Conservation (phyloP, 2,888 invertebrate genomes). For the Philereme vetulata region DNA sequence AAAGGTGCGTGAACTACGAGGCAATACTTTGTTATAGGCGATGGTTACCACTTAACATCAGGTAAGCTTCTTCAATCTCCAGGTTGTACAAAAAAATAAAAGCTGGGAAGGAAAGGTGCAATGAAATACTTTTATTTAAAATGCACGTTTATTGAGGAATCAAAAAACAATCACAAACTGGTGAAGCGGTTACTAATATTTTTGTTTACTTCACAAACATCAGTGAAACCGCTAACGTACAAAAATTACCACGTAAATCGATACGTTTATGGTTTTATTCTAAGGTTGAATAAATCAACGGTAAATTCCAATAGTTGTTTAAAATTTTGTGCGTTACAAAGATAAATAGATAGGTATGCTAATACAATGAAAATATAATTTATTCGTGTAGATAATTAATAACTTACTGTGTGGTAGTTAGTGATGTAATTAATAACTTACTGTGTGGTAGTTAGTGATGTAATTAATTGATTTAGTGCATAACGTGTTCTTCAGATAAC, state of each 20-base stretch:
- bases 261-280: neutral
- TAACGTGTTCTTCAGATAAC: slow-evolving; percentile 18
- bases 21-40: too few relatives aligned
- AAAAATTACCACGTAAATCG: slow-evolving; percentile 1
- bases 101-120: neutral
- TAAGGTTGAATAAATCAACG: slow-evolving; percentile 31
- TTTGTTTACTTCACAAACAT: slow-evolving; percentile 38
- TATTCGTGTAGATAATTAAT: slow-evolving; percentile 28
- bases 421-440: slow-evolving; percentile 28
- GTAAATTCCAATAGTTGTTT: slow-evolving; percentile 38
- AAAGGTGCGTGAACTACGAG: too few relatives aligned
- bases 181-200: slow-evolving; percentile 65
- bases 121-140: slow-evolving; percentile 31
- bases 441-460: slow-evolving; percentile 33
- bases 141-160: slow-evolving; percentile 71
- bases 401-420: slow-evolving; percentile 31
- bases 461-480: slow-evolving; percentile 20
- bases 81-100: too few relatives aligned
- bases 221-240: slow-evolving; percentile 22
- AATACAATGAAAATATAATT: slow-evolving; percentile 32
- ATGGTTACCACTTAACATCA: too few relatives aligned
- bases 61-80: too few relatives aligned
- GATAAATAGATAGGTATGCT: slow-evolving; percentile 27
- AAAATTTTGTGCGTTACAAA: slow-evolving; percentile 54
- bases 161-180: slow-evolving; percentile 69